Evolutionary conservation across 2,888 invertebrate species (phyloP).

Genomic region (Temnothorax unifasciatus): DNA sequence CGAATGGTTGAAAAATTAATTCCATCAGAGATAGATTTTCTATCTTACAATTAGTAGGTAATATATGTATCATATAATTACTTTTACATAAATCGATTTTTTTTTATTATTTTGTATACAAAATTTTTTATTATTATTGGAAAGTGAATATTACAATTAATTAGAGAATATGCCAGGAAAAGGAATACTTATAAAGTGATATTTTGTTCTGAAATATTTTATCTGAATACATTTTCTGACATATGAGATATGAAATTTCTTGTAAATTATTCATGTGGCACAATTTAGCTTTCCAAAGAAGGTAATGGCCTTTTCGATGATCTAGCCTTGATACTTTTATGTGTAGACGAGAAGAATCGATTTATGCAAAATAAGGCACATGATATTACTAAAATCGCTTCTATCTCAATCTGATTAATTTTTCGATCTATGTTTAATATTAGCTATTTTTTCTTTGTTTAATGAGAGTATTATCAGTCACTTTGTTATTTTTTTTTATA

Average conservation of each 20-base stretch:
- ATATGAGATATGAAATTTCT: background rate
- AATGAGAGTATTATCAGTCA: background rate
- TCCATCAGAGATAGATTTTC: background rate
- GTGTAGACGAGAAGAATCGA: background rate
- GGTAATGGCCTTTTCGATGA: background rate
- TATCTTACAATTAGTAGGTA: background rate
- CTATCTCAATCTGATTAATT: background rate
- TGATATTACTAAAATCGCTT: background rate
- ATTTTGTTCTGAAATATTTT: background rate
- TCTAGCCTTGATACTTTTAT: background rate
- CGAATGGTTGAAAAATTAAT: background rate
- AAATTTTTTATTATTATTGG: background rate
- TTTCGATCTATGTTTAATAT: background rate
- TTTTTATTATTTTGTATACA: background rate
- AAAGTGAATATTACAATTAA: background rate
- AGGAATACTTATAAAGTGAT: background rate
- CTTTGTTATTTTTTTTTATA: background rate
- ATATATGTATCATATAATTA: background rate
- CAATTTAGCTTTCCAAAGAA: background rate
- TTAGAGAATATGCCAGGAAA: no score
- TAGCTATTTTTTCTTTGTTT: background rate
- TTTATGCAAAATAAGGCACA: slow-evolving; percentile 1
- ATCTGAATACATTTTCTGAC: background rate
- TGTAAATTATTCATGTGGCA: slow-evolving; percentile 10
- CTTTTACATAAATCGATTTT: background rate